Evolutionary conservation across 1,140 invertebrate genomes (phyloP), one percentile per base, ranked within the genome.

Genomic region (Bombus consobrinus): DNA sequence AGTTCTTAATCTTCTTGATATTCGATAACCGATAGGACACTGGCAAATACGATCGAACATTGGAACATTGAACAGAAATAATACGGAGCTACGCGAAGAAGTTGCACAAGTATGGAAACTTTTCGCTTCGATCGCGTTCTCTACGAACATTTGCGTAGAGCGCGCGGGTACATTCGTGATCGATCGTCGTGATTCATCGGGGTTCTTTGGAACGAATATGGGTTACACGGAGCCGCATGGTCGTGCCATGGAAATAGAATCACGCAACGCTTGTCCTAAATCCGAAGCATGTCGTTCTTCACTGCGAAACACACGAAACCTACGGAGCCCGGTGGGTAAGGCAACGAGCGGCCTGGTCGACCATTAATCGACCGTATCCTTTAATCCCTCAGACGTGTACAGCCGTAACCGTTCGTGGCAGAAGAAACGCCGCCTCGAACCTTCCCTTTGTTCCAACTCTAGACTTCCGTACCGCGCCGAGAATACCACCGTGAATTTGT

Each of bases 151-250:
- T 83, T 41, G 87, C 68, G 83, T 64, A 64, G 32, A 62, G 68
- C 41, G 41, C 81, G 57, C 32, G 86, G 77, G 88, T 88, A 86
- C 88, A 90, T 88, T 90, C 76, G 92, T 79, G 78, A 88, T 90
- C 81, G 62, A 88, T 87, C 87, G 81, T 39, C 66, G 66, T 88
- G 82, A 89, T 88, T 69, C 81, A 87, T 84, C 72, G 32, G 41
- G 41, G 69, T n/a, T 53, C n/a, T 66, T 69, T 37, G 62, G 62
- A 77, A 68, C 25, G 75, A 88, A 88, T 87, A 87, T 88, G 77
- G 87, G 85, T 83, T 87, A 87, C 66, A 72, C 73, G 77, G 53
- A 83, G 34, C 41, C 43, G 75, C 71, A 34, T 59, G 80, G 28
- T 66, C 87, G 76, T 62, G 82, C 77, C 81, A 47, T 84, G 86